These are phyloP conservation scores for Antennarius striatus DNA, from an alignment of 2,113 vertebrate genomes.

Conservation along the genomic window DNA sequence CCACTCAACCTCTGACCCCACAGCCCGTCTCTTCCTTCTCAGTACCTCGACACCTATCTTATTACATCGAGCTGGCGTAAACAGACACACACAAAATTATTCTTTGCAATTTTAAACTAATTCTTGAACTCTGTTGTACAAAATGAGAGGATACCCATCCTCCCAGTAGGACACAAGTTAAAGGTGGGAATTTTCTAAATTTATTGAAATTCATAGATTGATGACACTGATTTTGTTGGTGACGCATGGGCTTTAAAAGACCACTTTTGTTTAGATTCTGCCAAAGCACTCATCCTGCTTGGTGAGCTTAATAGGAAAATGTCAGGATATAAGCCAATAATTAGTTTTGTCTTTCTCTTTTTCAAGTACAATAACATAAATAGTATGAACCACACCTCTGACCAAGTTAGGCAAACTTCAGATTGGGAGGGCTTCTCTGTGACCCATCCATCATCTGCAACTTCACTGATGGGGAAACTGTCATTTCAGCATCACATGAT, in stretches of 20 bases:
- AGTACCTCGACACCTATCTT: constrained; percentile 22
- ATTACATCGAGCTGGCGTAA: constrained; percentile 37
- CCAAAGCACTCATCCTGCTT: neutral
- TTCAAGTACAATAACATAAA: neutral
- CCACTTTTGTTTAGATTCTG: too few species aligned
- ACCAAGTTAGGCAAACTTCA: constrained; percentile 7
- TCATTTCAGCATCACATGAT: too few species aligned
- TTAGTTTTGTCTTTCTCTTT: neutral
- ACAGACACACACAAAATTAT: neutral
- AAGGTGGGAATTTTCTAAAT: too few species aligned
- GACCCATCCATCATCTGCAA: neutral
- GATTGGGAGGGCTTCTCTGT: neutral
- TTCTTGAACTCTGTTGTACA: neutral
- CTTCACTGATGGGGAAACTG: neutral
- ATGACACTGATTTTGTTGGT: neutral
- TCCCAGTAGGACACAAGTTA: neutral
- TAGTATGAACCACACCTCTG: neutral
- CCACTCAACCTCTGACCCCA: neutral
- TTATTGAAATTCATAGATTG: neutral
- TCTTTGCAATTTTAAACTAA: too few species aligned
- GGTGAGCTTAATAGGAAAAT: too few species aligned
- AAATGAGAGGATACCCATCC: neutral
- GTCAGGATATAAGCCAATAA: neutral
- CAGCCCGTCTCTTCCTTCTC: neutral
- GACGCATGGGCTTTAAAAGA: too few species aligned